These are phyloP conservation scores for Pachyrhynchus sulphureomaculatus DNA, from an alignment of 1,140 invertebrate species.

Conservation along the genomic window DNA sequence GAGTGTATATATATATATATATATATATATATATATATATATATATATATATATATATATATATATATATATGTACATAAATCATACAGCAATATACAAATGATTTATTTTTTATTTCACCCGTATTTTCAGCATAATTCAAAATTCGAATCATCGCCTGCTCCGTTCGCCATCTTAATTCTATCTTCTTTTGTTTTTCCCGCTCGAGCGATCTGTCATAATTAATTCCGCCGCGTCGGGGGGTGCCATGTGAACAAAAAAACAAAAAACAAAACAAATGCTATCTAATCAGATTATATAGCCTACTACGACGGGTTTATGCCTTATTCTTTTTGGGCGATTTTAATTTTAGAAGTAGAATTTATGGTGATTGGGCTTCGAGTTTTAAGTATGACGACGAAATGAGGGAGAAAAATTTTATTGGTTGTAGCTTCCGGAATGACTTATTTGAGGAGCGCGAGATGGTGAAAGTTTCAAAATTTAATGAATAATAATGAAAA, in stretches of 20 bases:
- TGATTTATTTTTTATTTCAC: no score
- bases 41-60: no score
- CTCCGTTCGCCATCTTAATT: conserved; percentile 9
- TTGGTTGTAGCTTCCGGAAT: conserved; percentile 23
- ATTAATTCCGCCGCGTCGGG: conserved; percentile 25
- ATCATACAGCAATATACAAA: no score
- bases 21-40: no score
- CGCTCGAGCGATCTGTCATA: conserved; percentile 16
- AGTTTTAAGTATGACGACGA: conserved; percentile 30
- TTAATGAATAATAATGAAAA: conserved; percentile 28
- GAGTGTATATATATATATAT: no score
- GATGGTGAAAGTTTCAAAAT: conserved; percentile 6
- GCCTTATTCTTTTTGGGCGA: conserved; percentile 26
- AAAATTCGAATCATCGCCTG: no score
- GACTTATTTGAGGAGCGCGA: background rate
- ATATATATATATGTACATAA: no score
- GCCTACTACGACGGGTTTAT: conserved; percentile 30
- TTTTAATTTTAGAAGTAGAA: conserved; percentile 31
- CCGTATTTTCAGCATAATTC: no score
- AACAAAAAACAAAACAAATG: conserved; percentile 29
- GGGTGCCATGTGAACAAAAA: conserved; percentile 19
- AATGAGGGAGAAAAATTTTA: conserved; percentile 32
- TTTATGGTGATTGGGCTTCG: conserved; percentile 32
- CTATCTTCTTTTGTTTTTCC: conserved; percentile 9
- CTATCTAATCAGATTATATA: conserved; percentile 33